phyloP scores from a whole-genome alignment of 2,113 vertebrate genomes.

The Brachypodius melanocephalos region DNA sequence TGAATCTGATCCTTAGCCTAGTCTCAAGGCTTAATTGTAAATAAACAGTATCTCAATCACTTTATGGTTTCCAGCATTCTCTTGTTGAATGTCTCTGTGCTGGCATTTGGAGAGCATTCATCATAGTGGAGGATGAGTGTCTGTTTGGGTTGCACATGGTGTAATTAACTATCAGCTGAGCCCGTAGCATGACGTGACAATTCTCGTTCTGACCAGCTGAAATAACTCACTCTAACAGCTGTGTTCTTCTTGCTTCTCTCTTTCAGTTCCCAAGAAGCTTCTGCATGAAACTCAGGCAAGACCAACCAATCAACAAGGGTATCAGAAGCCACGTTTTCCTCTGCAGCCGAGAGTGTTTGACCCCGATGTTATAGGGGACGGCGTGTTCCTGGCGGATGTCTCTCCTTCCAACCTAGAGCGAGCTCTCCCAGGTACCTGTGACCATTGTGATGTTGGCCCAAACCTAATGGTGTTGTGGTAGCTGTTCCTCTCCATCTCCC shows the following conservation, averaged over 20 bases:
- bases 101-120: neutral
- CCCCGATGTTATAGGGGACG: conserved; percentile 83
- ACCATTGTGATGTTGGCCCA: neutral
- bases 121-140: neutral
- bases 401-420: conserved; percentile 71
- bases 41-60: neutral
- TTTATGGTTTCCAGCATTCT: neutral
- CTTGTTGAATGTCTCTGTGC: neutral
- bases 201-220: neutral
- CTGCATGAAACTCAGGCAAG: conserved; percentile 79
- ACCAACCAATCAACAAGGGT: conserved; percentile 67
- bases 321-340: conserved; percentile 63
- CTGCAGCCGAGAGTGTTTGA: conserved; percentile 72
- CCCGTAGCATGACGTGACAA: neutral
- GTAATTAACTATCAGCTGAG: neutral
- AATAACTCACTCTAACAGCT: neutral
- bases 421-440: conserved; percentile 75
- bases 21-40: neutral
- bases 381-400: conserved; percentile 78
- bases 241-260: conserved; percentile 3
- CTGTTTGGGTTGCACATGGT: neutral
- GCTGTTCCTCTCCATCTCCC: neutral
- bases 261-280: conserved; percentile 86
- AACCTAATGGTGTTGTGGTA: neutral
- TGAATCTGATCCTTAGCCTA: neutral